Conservation (phyloP, 64 coral and sea anemone genomes). For the Montipora sp. region DNA sequence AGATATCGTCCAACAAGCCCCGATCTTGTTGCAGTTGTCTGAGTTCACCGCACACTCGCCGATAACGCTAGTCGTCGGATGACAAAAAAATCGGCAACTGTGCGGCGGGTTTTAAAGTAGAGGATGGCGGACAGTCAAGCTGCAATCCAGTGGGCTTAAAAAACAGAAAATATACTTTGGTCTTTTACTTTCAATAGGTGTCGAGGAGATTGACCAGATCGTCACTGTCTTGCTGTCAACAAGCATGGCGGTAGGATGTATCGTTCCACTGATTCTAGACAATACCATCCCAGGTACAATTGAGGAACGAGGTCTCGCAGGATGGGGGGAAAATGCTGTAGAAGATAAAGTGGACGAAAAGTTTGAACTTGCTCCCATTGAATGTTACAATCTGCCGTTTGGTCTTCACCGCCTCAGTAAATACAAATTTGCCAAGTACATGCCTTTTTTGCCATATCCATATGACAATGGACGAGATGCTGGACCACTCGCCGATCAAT, state of each 20-base stretch:
- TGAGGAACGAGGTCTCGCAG: slow-evolving; percentile 4
- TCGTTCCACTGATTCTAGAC: slow-evolving; percentile 3
- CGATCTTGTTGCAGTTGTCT: no score
- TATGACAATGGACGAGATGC: background rate
- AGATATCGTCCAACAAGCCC: no score
- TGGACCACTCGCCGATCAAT: background rate
- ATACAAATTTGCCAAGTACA: slow-evolving; percentile 27
- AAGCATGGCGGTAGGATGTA: background rate
- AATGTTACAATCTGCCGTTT: slow-evolving; percentile 46
- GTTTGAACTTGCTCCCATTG: slow-evolving; percentile 15
- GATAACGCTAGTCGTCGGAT: no score
- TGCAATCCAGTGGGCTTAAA: no score
- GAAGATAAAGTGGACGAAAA: slow-evolving; percentile 13
- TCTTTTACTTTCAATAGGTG: background rate
- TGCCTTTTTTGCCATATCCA: slow-evolving; percentile 25
- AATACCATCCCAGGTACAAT: background rate
- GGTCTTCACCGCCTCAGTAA: slow-evolving; percentile 11
- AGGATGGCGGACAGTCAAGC: no score
- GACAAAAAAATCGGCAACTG: no score
- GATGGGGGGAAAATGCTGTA: slow-evolving; percentile 13
- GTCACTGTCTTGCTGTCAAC: background rate
- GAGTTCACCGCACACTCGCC: no score
- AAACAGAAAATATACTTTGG: no score
- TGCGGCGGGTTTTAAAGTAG: no score
- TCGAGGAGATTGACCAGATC: background rate